Evolutionary conservation across 1,140 invertebrate genomes (phyloP).

Genomic region (Dermatophagoides farinae): DNA sequence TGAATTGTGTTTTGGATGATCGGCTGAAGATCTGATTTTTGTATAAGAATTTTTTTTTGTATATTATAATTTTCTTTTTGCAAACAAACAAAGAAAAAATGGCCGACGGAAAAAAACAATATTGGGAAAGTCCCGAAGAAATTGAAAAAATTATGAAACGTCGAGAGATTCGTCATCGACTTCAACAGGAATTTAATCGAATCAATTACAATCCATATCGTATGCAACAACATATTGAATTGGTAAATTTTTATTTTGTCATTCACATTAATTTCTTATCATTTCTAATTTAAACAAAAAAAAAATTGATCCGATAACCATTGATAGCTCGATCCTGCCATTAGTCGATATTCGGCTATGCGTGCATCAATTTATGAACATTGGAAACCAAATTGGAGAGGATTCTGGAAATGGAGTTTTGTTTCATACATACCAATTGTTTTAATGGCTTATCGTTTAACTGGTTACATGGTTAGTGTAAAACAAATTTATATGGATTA

Average conservation of each 20-base stretch:
- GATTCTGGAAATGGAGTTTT: background rate
- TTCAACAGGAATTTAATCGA: slow-evolving; percentile 10
- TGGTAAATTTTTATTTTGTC: slow-evolving; percentile 1
- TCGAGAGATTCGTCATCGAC: background rate
- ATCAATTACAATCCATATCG: slow-evolving; percentile 7
- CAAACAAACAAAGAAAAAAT: too few relatives aligned
- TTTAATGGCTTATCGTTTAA: background rate
- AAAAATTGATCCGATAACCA: too few relatives aligned
- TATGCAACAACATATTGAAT: background rate
- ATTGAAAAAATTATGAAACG: slow-evolving; percentile 3
- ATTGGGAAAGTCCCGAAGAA: slow-evolving; percentile 2
- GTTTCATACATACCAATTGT: background rate
- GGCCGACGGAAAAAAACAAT: background rate
- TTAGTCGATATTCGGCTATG: slow-evolving; percentile 46
- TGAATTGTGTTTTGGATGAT: too few relatives aligned
- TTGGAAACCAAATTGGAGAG: slow-evolving; percentile 38
- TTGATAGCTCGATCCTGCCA: slow-evolving; percentile 50
- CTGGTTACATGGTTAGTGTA: background rate
- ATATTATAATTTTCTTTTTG: too few relatives aligned
- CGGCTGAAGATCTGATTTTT: too few relatives aligned
- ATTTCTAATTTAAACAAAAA: background rate
- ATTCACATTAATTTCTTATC: background rate
- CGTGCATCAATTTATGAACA: slow-evolving; percentile 38
- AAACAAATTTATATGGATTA: background rate
- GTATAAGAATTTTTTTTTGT: too few relatives aligned